Base-by-base conservation (phyloP, 2,113 vertebrate genomes). In the Litocranius walleri region DNA sequence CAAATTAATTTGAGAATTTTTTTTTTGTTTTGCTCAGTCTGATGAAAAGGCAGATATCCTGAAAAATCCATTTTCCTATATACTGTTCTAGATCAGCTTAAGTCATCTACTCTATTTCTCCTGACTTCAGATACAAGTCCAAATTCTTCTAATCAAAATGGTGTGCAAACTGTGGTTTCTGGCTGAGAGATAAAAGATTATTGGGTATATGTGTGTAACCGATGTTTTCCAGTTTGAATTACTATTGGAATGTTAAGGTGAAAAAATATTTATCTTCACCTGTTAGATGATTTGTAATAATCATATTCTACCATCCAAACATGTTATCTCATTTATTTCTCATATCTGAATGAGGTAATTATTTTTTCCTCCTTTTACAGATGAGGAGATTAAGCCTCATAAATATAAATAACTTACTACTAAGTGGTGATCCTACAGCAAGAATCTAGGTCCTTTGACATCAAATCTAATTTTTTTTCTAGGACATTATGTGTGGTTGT, bases 1-100 rank as follows among this genome's bases (percentile, higher is more conserved):
- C 80, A 93, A 84, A 33, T 98, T 52, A 56, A 82, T 97, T 2
- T 97, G 92, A 97, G 74, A 93, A 57, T 33, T 88, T 96, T 96
- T 96, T 96, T 96, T 71, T n/a, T 74, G 36, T 40, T 74, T 88
- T 57, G 15, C 21, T 12, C 36, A n/a, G 9, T 61, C 43, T 94
- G 45, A 30, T 59, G 36, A 77, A 90, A 92, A 92, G 27, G 36
- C 74, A 16, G 16, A 90, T 10, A 13, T 62, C 33, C 43, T 3
- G 87, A 97, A 97, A 83, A 98, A 91, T 95, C 78, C 78, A 85
- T 97, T 97, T 95, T 97, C 14, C 19, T 91, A 1, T 0, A 0
- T 85, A 1, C 15, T 89, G 59, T 40, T 95, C 71, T 84, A 89
- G 77, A 97, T 57, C 61, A 56, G 25, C 89, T 95, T 54, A 67